Evolutionary conservation across 2,113 vertebrate species (phyloP), one percentile per base, ranked within the genome.

Genomic region (Tachysurus fulvidraco): DNA sequence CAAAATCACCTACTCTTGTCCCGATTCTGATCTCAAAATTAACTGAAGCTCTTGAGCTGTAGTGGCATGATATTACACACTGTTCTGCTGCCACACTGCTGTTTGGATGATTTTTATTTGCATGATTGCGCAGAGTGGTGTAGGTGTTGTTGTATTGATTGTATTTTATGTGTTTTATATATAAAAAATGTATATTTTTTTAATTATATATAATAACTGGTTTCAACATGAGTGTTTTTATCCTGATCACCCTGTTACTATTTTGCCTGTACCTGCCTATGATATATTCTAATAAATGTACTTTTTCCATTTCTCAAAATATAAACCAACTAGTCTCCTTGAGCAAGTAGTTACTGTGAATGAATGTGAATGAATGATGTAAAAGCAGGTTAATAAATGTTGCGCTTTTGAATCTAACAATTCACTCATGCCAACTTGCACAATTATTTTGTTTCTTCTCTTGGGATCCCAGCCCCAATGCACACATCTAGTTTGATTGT

Each of bases 391-490:
- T 69, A 69, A 44, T 73, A 5, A 23, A 44, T 1, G 3, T 44
- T 36, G 17, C 3, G 8, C 14, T 74, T 23, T 77, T 28, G 10
- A 19, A 23, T 57, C n/a, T 55, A 52, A 36, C 16, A 57, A 21
- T 10, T 76, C 0, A 28, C 77, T 13, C 19, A 59, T 80, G 9
- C 30, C 54, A 12, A 59, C 41, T 46, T 9, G 3, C 69, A 44
- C 65, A 67, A 4, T 71, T 74, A 21, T 80, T 30, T 80, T 59
- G 78, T 55, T 79, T 52, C 76, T 79, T 79, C 3, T n/a, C 30
- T 7, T 79, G n/a, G 9, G 16, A 30, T 55, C 8, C 16, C n/a
- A 30, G 3, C 28, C 25, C 1, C 2, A 30, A 30, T 54, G 17
- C 6, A 54, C 1, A 78, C 52, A 1, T 19, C 52, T 30, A 17